Percentiles rank a stretch among this genome's conserved stretches.
Conservation (phyloP, 2,797 vertebrate species). For the Ctenopoma multispine region DNA sequence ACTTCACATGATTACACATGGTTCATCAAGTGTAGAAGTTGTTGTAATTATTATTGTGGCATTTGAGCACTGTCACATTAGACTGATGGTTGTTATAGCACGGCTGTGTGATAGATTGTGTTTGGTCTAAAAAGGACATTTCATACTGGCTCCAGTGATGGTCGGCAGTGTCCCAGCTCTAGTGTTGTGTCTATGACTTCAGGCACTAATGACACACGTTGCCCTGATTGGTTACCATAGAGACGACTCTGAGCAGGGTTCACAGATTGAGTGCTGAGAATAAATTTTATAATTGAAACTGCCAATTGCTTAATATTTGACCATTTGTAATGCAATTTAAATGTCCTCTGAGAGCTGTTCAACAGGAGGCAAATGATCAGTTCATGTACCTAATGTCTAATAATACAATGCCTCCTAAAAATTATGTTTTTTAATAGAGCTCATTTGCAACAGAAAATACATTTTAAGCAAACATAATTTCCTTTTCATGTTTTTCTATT, state of each 20-base stretch:
- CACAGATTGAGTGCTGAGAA: constrained; percentile 34
- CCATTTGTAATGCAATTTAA: background rate
- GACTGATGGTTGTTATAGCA: constrained; percentile 15
- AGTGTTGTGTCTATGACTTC: constrained; percentile 73
- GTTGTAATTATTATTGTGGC: background rate
- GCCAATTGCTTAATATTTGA: background rate
- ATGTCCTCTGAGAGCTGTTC: background rate
- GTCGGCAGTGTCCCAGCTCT: constrained; percentile 27
- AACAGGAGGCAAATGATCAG: no score
- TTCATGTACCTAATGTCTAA: no score
- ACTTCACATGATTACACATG: background rate
- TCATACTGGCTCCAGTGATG: constrained; percentile 35
- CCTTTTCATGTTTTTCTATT: no score
- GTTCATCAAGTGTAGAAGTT: background rate
- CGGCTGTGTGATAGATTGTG: constrained; percentile 57
- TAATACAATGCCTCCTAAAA: no score
- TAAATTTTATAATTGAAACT: background rate
- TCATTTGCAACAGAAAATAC: no score
- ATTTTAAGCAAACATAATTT: no score
- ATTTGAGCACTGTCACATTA: constrained; percentile 15
- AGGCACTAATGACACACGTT: constrained; percentile 47
- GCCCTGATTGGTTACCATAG: constrained; percentile 31
- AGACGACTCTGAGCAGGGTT: constrained; percentile 18
- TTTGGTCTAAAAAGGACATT: constrained; percentile 66
- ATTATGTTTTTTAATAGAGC: no score